A percentile compares a stretch with the other conserved stretches of the same genome.
phyloP scores from a whole-genome alignment of 2,888 invertebrate genomes.

The Osmoderma eremita region DNA sequence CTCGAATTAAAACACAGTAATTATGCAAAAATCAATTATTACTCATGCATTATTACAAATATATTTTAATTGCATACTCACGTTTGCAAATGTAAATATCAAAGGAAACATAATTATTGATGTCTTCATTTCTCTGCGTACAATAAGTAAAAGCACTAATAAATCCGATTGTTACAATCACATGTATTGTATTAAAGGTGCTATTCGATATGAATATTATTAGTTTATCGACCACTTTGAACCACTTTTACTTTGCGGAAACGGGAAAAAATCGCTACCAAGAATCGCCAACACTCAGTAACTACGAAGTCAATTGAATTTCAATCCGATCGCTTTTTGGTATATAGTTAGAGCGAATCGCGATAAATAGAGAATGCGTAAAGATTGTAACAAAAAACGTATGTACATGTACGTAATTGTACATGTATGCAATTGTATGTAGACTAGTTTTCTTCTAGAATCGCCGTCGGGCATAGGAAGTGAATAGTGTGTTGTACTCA shows the following conservation, averaged over 20 bases:
- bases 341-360: background rate
- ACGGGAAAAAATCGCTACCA: constrained; percentile 16
- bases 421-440: constrained; percentile 11
- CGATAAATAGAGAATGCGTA: background rate
- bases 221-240: constrained; percentile 17
- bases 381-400: background rate
- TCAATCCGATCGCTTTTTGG: background rate
- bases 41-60: no score
- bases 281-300: background rate
- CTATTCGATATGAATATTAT: no score
- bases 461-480: constrained; percentile 4
- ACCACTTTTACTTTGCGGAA: constrained; percentile 31
- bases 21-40: no score
- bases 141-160: background rate
- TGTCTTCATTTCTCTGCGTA: constrained; percentile 5
- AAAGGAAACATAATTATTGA: background rate
- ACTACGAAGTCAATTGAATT: constrained; percentile 2
- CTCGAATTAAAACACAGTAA: no score
- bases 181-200: no score
- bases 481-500: constrained; percentile 16
- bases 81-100: background rate
- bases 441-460: constrained; percentile 18
- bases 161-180: no score
- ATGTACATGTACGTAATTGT: constrained; percentile 13
- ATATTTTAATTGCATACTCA: no score